Percentiles rank a stretch among this genome's conserved stretches.
These are phyloP conservation scores for Agrotis segetum DNA, from an alignment of 2,888 invertebrate genomes.

Conservation along the genomic window DNA sequence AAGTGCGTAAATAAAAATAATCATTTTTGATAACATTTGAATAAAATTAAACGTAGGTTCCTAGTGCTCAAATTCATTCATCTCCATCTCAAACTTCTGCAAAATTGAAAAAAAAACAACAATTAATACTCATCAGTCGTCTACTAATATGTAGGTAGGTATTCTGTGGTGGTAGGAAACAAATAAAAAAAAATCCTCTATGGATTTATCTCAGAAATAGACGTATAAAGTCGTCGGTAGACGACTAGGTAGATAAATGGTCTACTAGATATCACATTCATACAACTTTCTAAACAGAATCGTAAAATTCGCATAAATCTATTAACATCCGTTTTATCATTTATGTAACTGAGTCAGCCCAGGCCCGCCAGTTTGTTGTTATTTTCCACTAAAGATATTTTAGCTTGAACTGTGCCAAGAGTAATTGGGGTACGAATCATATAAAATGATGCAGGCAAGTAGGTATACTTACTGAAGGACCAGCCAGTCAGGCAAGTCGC, in stretches of 20 bases:
- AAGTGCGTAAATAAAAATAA: background rate
- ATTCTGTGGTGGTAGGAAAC: no score
- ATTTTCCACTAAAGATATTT: slow-evolving; percentile 50
- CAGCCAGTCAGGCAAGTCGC: slow-evolving; percentile 22
- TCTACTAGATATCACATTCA: slow-evolving; percentile 4
- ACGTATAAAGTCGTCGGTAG: background rate
- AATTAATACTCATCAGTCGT: no score
- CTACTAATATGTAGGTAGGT: no score
- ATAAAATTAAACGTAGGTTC: background rate
- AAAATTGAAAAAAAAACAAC: no score
- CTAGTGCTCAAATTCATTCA: background rate
- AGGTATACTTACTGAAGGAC: slow-evolving; percentile 17
- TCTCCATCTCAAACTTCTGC: no score
- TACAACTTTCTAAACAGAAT: slow-evolving; percentile 52
- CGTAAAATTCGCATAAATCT: slow-evolving; percentile 53
- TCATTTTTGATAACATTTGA: background rate
- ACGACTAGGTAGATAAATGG: slow-evolving; percentile 23
- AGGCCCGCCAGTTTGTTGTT: slow-evolving; percentile 66
- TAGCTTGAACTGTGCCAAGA: slow-evolving; percentile 50
- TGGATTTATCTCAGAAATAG: no score
- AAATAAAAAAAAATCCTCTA: no score
- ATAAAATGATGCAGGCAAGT: slow-evolving; percentile 31
- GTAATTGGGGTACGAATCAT: slow-evolving; percentile 31
- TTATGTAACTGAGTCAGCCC: slow-evolving; percentile 59
- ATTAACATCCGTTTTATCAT: slow-evolving; percentile 48